These are phyloP conservation scores for Chauna torquata DNA, from an alignment of 2,113 vertebrate genomes.

Conservation along the genomic window DNA sequence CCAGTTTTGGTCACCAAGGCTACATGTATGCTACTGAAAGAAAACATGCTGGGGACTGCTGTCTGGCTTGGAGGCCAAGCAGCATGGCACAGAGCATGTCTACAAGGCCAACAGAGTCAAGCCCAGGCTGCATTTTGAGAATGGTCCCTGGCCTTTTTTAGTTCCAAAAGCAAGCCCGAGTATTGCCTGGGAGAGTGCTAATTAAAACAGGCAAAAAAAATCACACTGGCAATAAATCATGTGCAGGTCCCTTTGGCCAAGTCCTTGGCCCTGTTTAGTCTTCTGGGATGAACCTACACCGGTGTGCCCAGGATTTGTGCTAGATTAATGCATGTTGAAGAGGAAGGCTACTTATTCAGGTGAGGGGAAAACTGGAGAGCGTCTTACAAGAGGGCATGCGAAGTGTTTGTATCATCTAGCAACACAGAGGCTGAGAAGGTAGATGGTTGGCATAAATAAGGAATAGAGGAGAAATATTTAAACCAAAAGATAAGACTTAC, in stretches of 20 bases:
- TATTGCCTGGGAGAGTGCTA: not conserved
- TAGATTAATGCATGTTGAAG: not conserved
- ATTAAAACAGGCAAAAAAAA: not conserved
- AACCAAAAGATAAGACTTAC: not conserved
- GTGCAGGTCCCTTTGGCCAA: not conserved
- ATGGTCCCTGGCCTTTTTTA: not conserved
- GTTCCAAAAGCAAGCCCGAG: not conserved
- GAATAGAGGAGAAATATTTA: not conserved
- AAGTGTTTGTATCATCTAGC: not conserved
- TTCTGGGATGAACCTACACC: not conserved
- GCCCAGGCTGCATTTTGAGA: not conserved
- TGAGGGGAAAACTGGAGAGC: not conserved
- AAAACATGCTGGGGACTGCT: not conserved
- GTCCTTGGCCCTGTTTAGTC: not conserved
- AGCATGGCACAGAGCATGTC: not conserved
- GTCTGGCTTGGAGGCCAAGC: not conserved
- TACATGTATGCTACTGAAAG: not conserved
- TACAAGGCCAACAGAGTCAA: not conserved
- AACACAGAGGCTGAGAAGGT: not conserved
- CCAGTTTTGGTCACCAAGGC: not conserved
- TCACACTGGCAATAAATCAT: rapidly evolving
- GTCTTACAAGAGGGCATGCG: not conserved
- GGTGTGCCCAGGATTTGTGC: not conserved
- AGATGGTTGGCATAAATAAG: not conserved
- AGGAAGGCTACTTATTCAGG: not conserved